Conservation (phyloP, 1,140 invertebrate genomes). For the Theocolax elegans region DNA sequence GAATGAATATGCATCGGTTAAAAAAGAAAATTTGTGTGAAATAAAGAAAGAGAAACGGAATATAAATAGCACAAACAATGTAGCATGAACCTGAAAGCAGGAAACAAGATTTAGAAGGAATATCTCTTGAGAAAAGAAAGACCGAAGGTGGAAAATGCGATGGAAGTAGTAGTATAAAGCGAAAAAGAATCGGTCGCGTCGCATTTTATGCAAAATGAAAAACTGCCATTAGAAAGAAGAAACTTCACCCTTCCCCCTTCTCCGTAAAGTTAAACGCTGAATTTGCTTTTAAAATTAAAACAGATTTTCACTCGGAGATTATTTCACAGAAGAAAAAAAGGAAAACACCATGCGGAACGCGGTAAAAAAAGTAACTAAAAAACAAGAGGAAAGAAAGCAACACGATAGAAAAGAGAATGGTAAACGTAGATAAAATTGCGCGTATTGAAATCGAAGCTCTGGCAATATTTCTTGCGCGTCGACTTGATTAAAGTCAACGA, state of each 20-base stretch:
- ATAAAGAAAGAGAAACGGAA: background rate
- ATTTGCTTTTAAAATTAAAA: conserved; percentile 11
- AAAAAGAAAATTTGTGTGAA: background rate
- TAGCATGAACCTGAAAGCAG: background rate
- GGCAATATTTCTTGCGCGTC: conserved; percentile 32
- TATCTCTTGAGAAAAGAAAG: background rate
- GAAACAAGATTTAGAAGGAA: conserved; percentile 1
- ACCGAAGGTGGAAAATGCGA: background rate
- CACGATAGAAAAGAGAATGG: conserved; percentile 7
- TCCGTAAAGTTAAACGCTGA: background rate
- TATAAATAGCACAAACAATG: conserved; percentile 6
- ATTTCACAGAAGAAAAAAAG: too few relatives aligned
- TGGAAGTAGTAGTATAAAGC: background rate
- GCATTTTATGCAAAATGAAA: background rate
- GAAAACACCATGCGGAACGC: background rate
- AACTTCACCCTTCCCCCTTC: background rate
- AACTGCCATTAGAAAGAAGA: background rate
- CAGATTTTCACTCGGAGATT: background rate
- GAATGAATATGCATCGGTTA: background rate
- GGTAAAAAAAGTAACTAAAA: background rate
- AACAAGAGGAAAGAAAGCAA: conserved; percentile 1
- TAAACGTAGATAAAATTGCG: conserved; percentile 12
- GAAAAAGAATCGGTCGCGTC: background rate
- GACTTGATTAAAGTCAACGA: conserved; percentile 41
- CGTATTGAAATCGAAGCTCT: conserved; percentile 31